Base-by-base conservation (phyloP, 2,113 vertebrate species). In the Silurus meridionalis region DNA sequence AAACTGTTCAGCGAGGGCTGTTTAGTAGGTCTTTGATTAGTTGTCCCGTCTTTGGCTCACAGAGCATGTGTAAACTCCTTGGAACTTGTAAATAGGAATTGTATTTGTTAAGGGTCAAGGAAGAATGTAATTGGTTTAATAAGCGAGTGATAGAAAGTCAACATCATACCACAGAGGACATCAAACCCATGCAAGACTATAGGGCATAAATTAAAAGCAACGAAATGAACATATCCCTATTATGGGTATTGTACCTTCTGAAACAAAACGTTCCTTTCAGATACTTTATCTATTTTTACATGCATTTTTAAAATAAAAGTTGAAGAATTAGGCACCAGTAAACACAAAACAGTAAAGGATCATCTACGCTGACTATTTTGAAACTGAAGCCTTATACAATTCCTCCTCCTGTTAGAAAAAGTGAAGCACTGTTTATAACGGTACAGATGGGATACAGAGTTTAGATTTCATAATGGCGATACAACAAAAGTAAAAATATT, bases 1-100 rank as follows among this genome's bases (percentile, higher is more conserved):
- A 88, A 92, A 91, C 91, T 55, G 92, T 93, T 93, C 90, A 77
- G 92, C 89, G 88, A 87, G 90, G 93, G 93, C 91, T 94, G 94
- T 95, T 95, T 94, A 94, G 95, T 93, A 93, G 92, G 88, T 89
- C 92, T 95, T 94, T 94, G 94, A 94, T 94, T 95, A 93, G 92
- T 94, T 93, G 94, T 93, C 93, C 94, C 92, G 91, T 91, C 88
- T 87, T 93, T 91, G 60, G 77, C 90, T 93, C 85, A 89, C 77
- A 75, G 90, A 80, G 92, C 90, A 91, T 91, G 90, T 93, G 92
- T 93, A 92, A 93, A 94, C 91, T 93, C 79, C 86, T 90, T 87
- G 89, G 75, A 86, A 79, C 85, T 91, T 94, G 92, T 93, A 87
- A 92, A 92, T 92, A 92, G 90, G 67, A 79, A 4, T 66, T 58